A percentile compares a stretch with the other conserved stretches of the same genome.
Evolutionary conservation across 2,888 invertebrate genomes (phyloP).

Genomic region (Melanostoma scalare): DNA sequence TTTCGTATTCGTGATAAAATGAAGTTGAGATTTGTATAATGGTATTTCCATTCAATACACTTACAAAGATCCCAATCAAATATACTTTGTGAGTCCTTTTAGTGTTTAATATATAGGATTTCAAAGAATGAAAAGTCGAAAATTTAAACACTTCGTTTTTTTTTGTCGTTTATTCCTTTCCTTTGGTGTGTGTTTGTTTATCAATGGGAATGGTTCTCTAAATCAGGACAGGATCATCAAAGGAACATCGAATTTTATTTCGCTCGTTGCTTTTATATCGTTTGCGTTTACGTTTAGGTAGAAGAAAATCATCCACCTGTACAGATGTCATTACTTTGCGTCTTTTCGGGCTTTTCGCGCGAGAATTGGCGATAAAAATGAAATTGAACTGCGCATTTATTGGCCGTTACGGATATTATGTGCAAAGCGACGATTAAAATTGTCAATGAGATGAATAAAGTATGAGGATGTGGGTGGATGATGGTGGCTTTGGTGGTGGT

Average conservation of each 20-base stretch:
- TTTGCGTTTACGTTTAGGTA: slow-evolving; percentile 29
- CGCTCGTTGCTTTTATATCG: slow-evolving; percentile 6
- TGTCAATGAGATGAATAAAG: slow-evolving; percentile 44
- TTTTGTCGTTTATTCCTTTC: background rate
- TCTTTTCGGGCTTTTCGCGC: slow-evolving; percentile 10
- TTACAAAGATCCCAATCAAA: slow-evolving; percentile 8
- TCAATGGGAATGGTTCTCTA: slow-evolving; percentile 4
- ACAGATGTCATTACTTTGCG: background rate
- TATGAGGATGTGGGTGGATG: slow-evolving; percentile 17
- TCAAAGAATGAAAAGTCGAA: slow-evolving; percentile 42
- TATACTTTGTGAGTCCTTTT: slow-evolving; percentile 17
- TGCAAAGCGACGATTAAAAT: slow-evolving; percentile 70
- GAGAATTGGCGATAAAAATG: slow-evolving; percentile 60
- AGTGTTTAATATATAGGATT: slow-evolving; percentile 32
- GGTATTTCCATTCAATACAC: slow-evolving; percentile 29
- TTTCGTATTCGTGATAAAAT: slow-evolving; percentile 61
- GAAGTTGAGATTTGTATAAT: slow-evolving; percentile 64
- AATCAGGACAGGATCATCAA: slow-evolving; percentile 56
- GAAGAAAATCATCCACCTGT: slow-evolving; percentile 36
- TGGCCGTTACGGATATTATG: slow-evolving; percentile 68
- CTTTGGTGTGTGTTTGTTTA: background rate
- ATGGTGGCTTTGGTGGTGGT: background rate
- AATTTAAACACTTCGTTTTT: slow-evolving; percentile 19
- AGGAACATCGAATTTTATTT: slow-evolving; percentile 46
- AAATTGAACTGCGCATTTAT: slow-evolving; percentile 69